Evolutionary conservation across 1,140 invertebrate species (phyloP), one percentile per base, ranked within the genome.

Genomic region (Lepidostoma basale): DNA sequence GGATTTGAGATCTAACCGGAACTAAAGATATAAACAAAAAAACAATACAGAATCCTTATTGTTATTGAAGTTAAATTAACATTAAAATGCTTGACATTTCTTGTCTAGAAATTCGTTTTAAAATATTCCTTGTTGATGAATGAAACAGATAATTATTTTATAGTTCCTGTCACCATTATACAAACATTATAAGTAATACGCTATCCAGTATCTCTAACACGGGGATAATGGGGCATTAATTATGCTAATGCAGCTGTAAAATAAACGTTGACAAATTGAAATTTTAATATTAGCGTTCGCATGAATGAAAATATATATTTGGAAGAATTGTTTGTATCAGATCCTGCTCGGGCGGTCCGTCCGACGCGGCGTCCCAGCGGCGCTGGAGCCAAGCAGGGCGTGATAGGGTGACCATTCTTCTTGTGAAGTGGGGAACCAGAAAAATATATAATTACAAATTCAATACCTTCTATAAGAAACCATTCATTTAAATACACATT

Each of bases 271-370:
- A 54, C 49, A 54, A 54, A 54, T 54, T 30, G 33, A 14, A 16
- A 33, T n/a, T 12, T 54, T 54, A 16, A 28, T 10, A 54, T 54
- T 28, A 54, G 23, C 49, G 14, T 28, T 54, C 25, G 14, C 33
- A 33, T 54, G 49, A 54, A 54, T 54, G 49, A 54, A 54, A 54
- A 54, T 30, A 33, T n/a, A n/a, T n/a, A n/a, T n/a, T n/a, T 20
- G 45, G n/a, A 26, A 14, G 8, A 54, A 14, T 54, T 26, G 10
- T 54, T 23, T 49, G 18, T 47, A 20, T 16, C 10, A 54, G 4
- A 54, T 54, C 49, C 49, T 54, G 49, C 49, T 54, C 49, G 26
- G n/a, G n/a, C n/a, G n/a, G n/a, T n/a, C n/a, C n/a, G n/a, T n/a
- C n/a, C n/a, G n/a, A n/a, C n/a, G n/a, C n/a, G n/a, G n/a, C n/a